These are phyloP conservation scores for Clamator glandarius DNA, from an alignment of 2,797 vertebrate genomes.

Conservation along the genomic window DNA sequence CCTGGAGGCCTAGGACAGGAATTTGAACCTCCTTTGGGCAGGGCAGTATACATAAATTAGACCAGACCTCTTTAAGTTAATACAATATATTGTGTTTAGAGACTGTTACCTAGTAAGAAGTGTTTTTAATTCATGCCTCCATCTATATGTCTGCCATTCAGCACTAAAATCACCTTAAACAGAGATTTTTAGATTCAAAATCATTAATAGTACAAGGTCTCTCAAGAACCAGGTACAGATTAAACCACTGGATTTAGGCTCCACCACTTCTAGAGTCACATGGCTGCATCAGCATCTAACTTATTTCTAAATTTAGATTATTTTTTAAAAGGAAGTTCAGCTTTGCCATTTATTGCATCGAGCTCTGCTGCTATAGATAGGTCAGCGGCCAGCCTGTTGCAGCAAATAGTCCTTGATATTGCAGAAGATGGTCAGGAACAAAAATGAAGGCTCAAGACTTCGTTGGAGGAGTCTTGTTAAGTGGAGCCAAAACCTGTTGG, in stretches of 20 bases:
- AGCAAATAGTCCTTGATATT: slow-evolving; percentile 4
- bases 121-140: not conserved
- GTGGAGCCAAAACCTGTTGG: not conserved
- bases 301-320: slow-evolving; percentile 43
- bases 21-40: not conserved
- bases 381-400: slow-evolving; percentile 4
- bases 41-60: not conserved
- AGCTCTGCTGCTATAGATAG: slow-evolving; percentile 5
- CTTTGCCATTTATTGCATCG: not conserved
- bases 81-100: not conserved
- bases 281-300: not conserved
- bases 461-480: not conserved
- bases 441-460: not conserved
- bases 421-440: not conserved
- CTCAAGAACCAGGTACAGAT: slow-evolving; percentile 7
- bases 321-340: slow-evolving; percentile 1
- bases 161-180: not conserved
- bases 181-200: not conserved
- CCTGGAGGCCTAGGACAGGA: not conserved
- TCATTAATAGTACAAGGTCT: not conserved
- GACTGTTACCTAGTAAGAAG: not conserved
- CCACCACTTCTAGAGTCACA: not conserved
- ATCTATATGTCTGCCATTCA: not conserved
- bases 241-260: not conserved
- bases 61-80: not conserved